These are phyloP conservation scores for Phymatocera aterrima DNA, from an alignment of 2,888 invertebrate species.

Conservation along the genomic window DNA sequence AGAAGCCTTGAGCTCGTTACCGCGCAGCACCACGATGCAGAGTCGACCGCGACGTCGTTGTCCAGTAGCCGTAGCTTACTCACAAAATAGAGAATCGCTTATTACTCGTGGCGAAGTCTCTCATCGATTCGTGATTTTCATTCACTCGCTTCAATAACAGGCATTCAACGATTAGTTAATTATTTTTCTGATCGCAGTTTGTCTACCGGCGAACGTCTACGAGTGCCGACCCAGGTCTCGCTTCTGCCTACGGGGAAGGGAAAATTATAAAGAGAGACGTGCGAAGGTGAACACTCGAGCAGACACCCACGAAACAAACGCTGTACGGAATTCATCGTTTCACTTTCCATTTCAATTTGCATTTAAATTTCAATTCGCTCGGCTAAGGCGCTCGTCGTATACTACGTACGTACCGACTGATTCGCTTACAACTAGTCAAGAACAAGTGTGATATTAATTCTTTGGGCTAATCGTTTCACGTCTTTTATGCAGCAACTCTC, in stretches of 20 bases:
- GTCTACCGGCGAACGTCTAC: too few species aligned
- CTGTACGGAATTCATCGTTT: constrained; percentile 41
- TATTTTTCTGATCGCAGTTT: too few species aligned
- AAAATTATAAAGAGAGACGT: neutral
- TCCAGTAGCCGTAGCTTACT: neutral
- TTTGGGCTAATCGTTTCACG: neutral
- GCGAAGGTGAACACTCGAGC: constrained; percentile 18
- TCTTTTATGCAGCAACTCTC: too few species aligned
- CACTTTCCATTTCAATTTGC: constrained; percentile 46
- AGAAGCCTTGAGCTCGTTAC: constrained; percentile 48
- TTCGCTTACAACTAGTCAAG: too few species aligned
- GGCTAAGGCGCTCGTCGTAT: neutral
- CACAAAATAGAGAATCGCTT: neutral
- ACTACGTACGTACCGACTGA: neutral
- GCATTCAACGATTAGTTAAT: too few species aligned
- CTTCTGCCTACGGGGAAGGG: neutral
- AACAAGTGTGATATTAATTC: constrained; percentile 31
- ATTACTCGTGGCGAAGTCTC: too few species aligned
- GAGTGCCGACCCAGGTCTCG: constrained; percentile 8
- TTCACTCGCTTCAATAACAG: too few species aligned
- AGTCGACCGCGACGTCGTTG: neutral
- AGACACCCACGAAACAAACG: constrained; percentile 33
- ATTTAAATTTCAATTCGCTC: constrained; percentile 41
- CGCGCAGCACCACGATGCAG: neutral
- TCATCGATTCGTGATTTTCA: too few species aligned